Base-by-base conservation (phyloP, 1,140 invertebrate genomes). In the Lucilia sericata region DNA sequence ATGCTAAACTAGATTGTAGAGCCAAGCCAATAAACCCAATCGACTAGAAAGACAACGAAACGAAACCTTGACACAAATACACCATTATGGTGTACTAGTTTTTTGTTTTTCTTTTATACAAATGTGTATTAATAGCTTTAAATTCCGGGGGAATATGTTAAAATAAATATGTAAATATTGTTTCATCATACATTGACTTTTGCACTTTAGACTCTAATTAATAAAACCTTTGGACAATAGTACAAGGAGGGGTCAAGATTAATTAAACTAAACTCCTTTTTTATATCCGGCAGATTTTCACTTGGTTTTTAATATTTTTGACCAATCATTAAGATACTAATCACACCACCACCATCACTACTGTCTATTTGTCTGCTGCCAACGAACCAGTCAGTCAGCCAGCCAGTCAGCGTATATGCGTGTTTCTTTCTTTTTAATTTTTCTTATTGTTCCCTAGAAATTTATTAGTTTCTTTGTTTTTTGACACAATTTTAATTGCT, bases 301-400 rank as follows among this genome's bases (percentile, higher is more conserved):
- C 42, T 80, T 80, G 2, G 10, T 14, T 80, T 80, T 80, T 80
- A 21, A 12, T 2, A 8, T 42, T 80, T 60, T 30, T 81, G 80
- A 83, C 84, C 84, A 85, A 85, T 85, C 82, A 81, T 80, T 51
- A 74, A 42, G 55, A 65, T 30, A 70, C 65, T 21, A 21, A 21
- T 70, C 65, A 25, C 21, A 21, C n/a, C 60, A 70, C 19, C 8
- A 21, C n/a, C 60, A 70, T 10, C 8, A n/a, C 74, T 8, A 10
- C 81, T 65, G 51, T 65, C 51, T 65, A 34, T 13, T 34, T 34
- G 81, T 9, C 49, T 17, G 65, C 51, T 17, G 65, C 51, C 82
- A 82, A 47, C 82, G 9, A 82, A 70, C 55, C 25, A 82, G n/a
- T 30, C 25, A 30, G 25, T 17, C 34, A 78, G 75, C 75, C 75